A percentile compares a stretch with the other conserved stretches of the same genome.
Evolutionary conservation across 2,888 invertebrate genomes (phyloP).

Genomic region (Alitta virens): DNA sequence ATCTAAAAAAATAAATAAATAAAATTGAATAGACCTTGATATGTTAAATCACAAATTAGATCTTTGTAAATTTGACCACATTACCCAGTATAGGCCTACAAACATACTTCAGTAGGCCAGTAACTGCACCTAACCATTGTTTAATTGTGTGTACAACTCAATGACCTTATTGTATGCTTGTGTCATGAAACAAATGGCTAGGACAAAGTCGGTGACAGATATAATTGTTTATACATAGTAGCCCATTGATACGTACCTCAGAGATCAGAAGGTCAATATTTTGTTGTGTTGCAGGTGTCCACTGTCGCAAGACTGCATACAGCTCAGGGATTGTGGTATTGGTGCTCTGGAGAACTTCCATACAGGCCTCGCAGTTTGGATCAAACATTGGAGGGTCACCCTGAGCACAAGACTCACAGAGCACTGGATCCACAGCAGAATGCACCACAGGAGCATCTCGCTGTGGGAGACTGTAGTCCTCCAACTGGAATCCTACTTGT

Average conservation of each 20-base stretch:
- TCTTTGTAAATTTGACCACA: no score
- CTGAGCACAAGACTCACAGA: slow-evolving; percentile 57
- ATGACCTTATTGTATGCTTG: no score
- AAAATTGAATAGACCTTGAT: no score
- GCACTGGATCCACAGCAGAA: slow-evolving; percentile 58
- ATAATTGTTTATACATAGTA: no score
- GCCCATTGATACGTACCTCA: slow-evolving; percentile 56
- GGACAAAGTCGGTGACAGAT: no score
- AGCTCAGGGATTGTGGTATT: slow-evolving; percentile 57
- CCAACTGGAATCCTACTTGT: neutral
- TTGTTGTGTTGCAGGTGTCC: slow-evolving; percentile 61
- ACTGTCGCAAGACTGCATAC: slow-evolving; percentile 60
- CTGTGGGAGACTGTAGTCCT: neutral
- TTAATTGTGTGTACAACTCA: no score
- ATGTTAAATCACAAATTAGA: no score
- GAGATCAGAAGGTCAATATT: slow-evolving; percentile 56
- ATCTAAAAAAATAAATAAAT: slow-evolving; percentile 48
- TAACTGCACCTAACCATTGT: no score
- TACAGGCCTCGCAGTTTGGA: slow-evolving; percentile 57
- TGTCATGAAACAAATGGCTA: no score
- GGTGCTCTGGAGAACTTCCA: slow-evolving; percentile 48
- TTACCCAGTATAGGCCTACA: no score
- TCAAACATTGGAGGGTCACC: slow-evolving; percentile 58
- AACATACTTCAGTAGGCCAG: no score
- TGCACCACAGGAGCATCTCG: slow-evolving; percentile 51